Percentiles rank a stretch among this genome's conserved stretches.
phyloP scores from a whole-genome alignment of 2,113 vertebrate genomes.

The Leptobrachium leishanense region DNA sequence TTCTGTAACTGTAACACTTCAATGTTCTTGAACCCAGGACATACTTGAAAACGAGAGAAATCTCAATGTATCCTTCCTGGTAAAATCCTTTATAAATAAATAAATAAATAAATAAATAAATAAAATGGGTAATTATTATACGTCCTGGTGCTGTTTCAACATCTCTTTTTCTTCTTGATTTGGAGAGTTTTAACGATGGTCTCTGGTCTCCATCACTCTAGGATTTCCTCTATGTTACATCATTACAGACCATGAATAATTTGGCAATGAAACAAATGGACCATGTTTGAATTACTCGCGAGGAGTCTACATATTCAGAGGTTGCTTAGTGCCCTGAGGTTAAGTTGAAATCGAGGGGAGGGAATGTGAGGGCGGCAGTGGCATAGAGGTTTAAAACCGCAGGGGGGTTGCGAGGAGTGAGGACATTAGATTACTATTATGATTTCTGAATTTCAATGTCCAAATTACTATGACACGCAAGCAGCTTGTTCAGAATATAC shows the following conservation, averaged over 20 bases:
- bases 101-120: no score
- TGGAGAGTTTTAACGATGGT: slow-evolving; percentile 30
- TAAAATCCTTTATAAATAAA: no score
- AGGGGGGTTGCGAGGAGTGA: not conserved
- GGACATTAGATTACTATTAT: slow-evolving; percentile 4
- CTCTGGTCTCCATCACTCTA: slow-evolving; percentile 20
- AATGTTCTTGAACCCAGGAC: no score
- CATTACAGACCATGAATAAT: slow-evolving; percentile 47
- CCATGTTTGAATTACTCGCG: slow-evolving; percentile 41
- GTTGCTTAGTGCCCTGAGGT: slow-evolving; percentile 42
- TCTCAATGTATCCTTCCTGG: no score
- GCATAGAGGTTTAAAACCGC: not conserved
- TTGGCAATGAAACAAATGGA: slow-evolving; percentile 48
- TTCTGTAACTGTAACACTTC: no score
- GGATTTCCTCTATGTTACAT: slow-evolving; percentile 45
- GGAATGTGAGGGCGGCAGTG: slow-evolving; percentile 1
- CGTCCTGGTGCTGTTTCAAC: not conserved
- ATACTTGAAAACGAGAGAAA: no score
- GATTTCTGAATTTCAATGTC: not conserved
- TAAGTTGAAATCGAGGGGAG: slow-evolving; percentile 32
- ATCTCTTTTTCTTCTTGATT: slow-evolving; percentile 18
- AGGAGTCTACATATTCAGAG: slow-evolving; percentile 30
- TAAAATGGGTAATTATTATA: slow-evolving; percentile 29
- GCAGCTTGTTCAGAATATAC: no score
- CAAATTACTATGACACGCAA: no score